Evolutionary conservation across 2,888 invertebrate genomes (phyloP).

Genomic region (Polylopha cassiicola): DNA sequence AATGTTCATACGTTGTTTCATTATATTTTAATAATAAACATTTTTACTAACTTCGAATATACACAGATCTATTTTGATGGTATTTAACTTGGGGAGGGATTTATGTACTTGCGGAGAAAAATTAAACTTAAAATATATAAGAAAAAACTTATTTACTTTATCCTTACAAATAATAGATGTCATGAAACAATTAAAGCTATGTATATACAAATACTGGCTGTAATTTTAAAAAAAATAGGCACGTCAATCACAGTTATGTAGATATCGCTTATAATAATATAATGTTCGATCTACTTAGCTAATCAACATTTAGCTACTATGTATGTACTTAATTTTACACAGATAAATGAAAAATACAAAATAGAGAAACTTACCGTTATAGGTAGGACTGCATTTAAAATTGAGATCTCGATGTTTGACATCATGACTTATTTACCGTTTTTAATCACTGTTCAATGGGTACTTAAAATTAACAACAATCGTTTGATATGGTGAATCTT

Average conservation of each 20-base stretch:
- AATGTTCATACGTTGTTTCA: background rate
- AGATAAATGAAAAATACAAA: too few species aligned
- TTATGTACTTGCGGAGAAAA: too few species aligned
- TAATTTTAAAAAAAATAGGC: constrained; percentile 44
- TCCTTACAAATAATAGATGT: constrained; percentile 7
- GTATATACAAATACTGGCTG: constrained; percentile 48
- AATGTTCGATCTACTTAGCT: constrained; percentile 15
- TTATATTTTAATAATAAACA: constrained; percentile 2
- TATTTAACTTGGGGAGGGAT: background rate
- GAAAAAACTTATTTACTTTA: background rate
- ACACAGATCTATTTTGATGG: too few species aligned
- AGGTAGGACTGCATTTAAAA: too few species aligned
- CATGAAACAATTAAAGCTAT: constrained; percentile 31
- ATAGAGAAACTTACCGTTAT: too few species aligned
- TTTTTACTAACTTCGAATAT: too few species aligned
- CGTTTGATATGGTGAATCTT: background rate
- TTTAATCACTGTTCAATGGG: too few species aligned
- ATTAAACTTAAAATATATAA: background rate
- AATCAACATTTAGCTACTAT: too few species aligned
- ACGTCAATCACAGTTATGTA: constrained; percentile 53
- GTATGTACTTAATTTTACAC: too few species aligned
- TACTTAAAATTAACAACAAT: constrained; percentile 6
- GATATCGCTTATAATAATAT: constrained; percentile 7
- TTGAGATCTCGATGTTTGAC: too few species aligned
- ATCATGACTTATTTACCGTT: too few species aligned